Percentiles rank a stretch among this genome's conserved stretches.
phyloP scores from a whole-genome alignment of 2,113 vertebrate species.

The Myocastor coypus region DNA sequence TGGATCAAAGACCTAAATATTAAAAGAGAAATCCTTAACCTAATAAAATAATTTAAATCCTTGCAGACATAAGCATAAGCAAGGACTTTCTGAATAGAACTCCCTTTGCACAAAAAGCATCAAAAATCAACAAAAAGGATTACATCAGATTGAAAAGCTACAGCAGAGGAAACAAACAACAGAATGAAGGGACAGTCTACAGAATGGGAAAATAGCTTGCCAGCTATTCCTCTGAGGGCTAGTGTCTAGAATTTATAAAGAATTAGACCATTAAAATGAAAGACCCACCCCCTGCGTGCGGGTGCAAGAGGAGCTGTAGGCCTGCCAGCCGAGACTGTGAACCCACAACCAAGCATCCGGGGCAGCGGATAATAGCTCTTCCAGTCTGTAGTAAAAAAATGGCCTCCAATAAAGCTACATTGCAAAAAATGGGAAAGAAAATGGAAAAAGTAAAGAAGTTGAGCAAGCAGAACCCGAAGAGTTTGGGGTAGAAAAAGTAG shows the following conservation, averaged over 20 bases:
- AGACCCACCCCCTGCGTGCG: not conserved
- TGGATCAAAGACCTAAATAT: not conserved
- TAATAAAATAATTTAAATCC: not conserved
- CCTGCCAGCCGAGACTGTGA: too few species aligned
- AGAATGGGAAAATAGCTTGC: not conserved
- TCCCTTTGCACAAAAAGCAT: not conserved
- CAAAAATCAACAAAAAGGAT: not conserved
- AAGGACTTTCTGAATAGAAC: not conserved
- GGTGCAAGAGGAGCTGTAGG: too few species aligned
- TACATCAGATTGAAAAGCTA: not conserved
- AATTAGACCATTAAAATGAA: not conserved
- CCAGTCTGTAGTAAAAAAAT: too few species aligned
- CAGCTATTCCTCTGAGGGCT: not conserved
- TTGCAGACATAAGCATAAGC: not conserved
- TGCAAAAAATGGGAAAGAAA: too few species aligned
- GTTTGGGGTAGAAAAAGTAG: too few species aligned
- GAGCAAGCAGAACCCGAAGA: too few species aligned
- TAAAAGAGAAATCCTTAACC: not conserved
- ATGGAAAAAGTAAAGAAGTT: too few species aligned
- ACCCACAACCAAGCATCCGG: too few species aligned
- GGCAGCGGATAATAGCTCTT: too few species aligned
- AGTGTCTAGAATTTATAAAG: not conserved
- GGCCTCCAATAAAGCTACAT: too few species aligned
- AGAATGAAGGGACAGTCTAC: not conserved
- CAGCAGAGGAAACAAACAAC: not conserved